Base-by-base conservation (phyloP, 2,888 invertebrate genomes). In the Magallana nippona region DNA sequence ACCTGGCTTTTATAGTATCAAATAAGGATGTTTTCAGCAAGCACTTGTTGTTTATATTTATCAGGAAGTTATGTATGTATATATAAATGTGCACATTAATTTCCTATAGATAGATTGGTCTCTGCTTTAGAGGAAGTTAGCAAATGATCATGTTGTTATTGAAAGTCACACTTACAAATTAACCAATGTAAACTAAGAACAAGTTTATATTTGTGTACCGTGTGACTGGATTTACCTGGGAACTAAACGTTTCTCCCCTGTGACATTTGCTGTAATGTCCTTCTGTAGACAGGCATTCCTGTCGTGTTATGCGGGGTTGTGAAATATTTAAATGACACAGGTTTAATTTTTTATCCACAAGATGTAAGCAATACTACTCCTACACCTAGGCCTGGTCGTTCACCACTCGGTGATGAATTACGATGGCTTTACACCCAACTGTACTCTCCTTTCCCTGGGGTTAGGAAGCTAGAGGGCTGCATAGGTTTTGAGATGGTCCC, bases 401-500 rank as follows among this genome's bases (percentile, higher is more conserved):
- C 32, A 71, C 19, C 22, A 63, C 22, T 15, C 10, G 10, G 60
- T 60, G 60, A 71, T 27, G 71, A 71, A 71, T 63, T 19, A 63
- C 2, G 63, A 27, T 32, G 32, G 71, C 19, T 71, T 63, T 71
- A 71, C 71, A 71, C 71, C 71, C 71, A 71, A 22, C 11, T 27
- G 71, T 27, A 71, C 32, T 71, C 15, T 22, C 71, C 22, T 15
- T 22, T 32, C 71, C 71, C 27, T 71, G 32, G 71, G 71, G 71
- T 32, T 71, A 71, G 71, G 27, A 71, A 22, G 32, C 19, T 60
- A 60, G 60, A 60, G 19, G 60, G n/a, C 60, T 19, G 60, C 19
- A 19, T 71, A 15, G 71, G 13, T 71, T 71, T 71, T 71, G 71
- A 71, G 71, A 71, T 71, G 71, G 71, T 22, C 71, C 71, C 71